Evolutionary conservation across 2,888 invertebrate species (phyloP), one percentile per base, ranked within the genome.

Genomic region (Drosophila ustulata): DNA sequence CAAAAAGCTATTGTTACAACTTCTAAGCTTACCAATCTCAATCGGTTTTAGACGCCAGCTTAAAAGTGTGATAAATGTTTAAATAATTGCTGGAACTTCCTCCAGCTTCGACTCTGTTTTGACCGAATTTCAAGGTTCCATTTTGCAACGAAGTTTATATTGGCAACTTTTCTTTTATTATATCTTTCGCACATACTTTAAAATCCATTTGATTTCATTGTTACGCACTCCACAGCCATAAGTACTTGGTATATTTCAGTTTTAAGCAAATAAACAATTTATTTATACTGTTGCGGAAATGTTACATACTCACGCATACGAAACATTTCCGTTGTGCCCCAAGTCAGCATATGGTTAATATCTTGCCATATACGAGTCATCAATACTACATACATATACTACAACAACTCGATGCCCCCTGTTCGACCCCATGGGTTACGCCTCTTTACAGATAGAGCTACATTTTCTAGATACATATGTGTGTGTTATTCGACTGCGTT

Each of bases 281-380:
- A 50, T 68, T 74, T 69, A 52, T 66, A 71, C 41, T 63, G 0
- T 37, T 37, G 49, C 71, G 85, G 85, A 80, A 85, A 79, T 50
- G 56, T 37, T 59, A 50, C 57, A 67, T 28, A 45, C 50, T 46
- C 56, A 13, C 55, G 11, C 13, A 59, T 61, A 56, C 26, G 51
- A 26, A 55, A 76, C 71, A 75, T 72, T 75, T 87, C 82, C 82
- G 87, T 75, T 87, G 61, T 23, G 9, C 55, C 25, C 23, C 45
- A 47, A 8, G 13, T 28, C 30, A 71, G 57, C 82, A 88, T 80
- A 82, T 88, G 86, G 71, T 81, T 69, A 76, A 82, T 84, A 76
- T 81, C 82, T 37, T 50, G 45, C 18, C 13, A 45, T 55, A 18
- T 18, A 41, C 39, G 39, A 41, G 45, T 25, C 25, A 71, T 37